Conservation (phyloP, 1,140 invertebrate species). For the Cecropterus lyciades region DNA sequence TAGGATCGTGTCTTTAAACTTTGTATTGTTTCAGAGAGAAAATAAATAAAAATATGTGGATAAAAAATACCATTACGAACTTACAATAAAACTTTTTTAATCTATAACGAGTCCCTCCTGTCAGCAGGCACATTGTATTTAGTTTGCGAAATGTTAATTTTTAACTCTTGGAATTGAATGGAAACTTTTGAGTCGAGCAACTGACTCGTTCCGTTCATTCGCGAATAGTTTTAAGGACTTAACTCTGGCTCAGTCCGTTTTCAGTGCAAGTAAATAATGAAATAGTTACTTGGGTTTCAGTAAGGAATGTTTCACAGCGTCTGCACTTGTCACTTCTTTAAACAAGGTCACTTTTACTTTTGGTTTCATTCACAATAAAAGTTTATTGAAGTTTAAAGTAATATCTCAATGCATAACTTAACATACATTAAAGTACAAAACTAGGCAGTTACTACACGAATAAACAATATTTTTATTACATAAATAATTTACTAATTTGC, state of each 20-base stretch:
- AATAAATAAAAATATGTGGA: too few species aligned
- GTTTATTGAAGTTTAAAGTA: background rate
- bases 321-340: background rate
- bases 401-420: too few species aligned
- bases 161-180: constrained; percentile 50
- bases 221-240: constrained; percentile 29
- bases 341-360: too few species aligned
- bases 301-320: constrained; percentile 2
- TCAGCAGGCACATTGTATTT: constrained; percentile 49
- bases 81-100: constrained; percentile 54
- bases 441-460: too few species aligned
- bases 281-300: constrained; percentile 17
- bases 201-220: constrained; percentile 26
- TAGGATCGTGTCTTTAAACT: too few species aligned
- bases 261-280: constrained; percentile 27
- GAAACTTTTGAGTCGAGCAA: constrained; percentile 37
- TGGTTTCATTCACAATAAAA: background rate
- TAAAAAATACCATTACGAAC: background rate
- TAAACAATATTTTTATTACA: too few species aligned
- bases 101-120: constrained; percentile 51
- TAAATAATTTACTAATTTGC: too few species aligned
- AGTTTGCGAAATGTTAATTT: constrained; percentile 47
- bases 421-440: too few species aligned
- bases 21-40: too few species aligned
- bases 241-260: constrained; percentile 10